A percentile compares a stretch with the other conserved stretches of the same genome.
Evolutionary conservation across 2,113 vertebrate species (phyloP).

Genomic region (Carassius gibelio): DNA sequence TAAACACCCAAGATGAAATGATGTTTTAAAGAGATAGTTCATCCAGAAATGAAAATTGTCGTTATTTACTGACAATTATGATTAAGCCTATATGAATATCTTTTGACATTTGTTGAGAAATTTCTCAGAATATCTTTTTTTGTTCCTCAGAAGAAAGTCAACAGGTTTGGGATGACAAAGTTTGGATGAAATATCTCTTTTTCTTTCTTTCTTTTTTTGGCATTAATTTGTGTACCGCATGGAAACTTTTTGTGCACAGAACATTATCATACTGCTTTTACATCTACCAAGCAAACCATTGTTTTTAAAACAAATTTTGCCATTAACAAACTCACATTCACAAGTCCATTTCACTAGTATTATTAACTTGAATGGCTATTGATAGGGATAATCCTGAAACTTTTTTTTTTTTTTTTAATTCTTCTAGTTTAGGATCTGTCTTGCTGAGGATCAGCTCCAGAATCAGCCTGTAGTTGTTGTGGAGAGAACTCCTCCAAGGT

Average conservation of each 20-base stretch:
- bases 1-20: background rate
- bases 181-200: too few relatives aligned
- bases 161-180: too few relatives aligned
- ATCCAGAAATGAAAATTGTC: background rate
- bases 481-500: conserved; percentile 53
- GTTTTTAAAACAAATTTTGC: background rate
- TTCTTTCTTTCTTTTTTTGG: too few relatives aligned
- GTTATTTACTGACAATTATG: too few relatives aligned
- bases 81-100: background rate
- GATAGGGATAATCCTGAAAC: background rate
- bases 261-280: background rate
- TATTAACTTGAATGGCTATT: background rate
- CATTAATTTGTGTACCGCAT: too few relatives aligned
- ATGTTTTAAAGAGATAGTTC: background rate
- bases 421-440: background rate
- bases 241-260: too few relatives aligned
- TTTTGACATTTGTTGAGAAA: background rate
- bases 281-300: background rate
- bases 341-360: background rate
- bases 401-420: background rate
- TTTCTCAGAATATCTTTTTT: background rate
- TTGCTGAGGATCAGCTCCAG: conserved; percentile 33
- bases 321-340: background rate
- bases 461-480: conserved; percentile 43
- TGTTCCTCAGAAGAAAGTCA: background rate